Evolutionary conservation across 2,113 vertebrate species (phyloP), one percentile per base, ranked within the genome.

Genomic region (Poecilia latipinna): DNA sequence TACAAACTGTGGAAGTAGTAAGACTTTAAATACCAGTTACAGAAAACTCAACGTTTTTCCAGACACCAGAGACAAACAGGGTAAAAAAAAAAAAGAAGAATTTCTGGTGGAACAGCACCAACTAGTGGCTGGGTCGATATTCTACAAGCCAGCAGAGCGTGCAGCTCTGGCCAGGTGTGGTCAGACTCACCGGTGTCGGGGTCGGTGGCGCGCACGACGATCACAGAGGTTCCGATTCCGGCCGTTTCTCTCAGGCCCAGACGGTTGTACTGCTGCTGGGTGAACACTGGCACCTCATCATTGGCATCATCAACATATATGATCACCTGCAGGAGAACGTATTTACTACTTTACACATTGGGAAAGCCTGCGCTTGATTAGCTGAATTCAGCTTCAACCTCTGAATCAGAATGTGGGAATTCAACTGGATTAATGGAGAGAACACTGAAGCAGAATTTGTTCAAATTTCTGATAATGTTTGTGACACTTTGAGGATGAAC

Each of bases 301-400:
- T 99, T 99, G 80, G 97, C 96, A 0, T 99, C 98, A 1, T 99
- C 96, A 80, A 99, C 96, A 0, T 99, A 98, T 32, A 99, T 87
- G 0, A 99, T 98, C 75, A 99, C 98, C 98, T 99, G 90, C 0
- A 44, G 71, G 66, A 61, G 22, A 61, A 63, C 15, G 77, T 5
- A 31, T 57, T 54, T 72, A 3, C 33, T 13, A 13, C 22, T 57
- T 60, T 70, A 15, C 19, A 32, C 8, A 17, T 2, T 31, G 10
- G 51, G 7, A 51, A 51, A 22, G 17, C 19, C 19, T 8, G 4
- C 1, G 4, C 48, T 51, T 51, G 48, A n/a, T 3, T 54, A 22
- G 22, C 51, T 3, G 22, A 54, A 54, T 57, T 57, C 10, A 24
- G 22, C 51, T 57, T 57, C 24, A 57, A 3, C 51, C 7, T 57